phyloP scores from a whole-genome alignment of 2,888 invertebrate species.

The Drosophila tripunctata region DNA sequence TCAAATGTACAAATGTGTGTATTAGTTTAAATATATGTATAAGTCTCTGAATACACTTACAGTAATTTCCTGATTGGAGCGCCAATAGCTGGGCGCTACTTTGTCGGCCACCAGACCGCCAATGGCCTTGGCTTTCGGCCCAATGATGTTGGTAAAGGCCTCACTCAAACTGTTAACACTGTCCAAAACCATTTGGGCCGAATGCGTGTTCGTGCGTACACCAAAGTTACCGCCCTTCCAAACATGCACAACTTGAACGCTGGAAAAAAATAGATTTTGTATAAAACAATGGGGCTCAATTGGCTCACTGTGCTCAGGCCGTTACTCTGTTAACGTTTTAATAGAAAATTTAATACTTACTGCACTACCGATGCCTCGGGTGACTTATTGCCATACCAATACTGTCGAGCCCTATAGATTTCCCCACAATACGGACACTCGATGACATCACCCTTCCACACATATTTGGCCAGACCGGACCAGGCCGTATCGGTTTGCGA shows the following conservation, averaged over 20 bases:
- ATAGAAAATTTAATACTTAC: constrained; percentile 49
- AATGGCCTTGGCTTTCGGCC: constrained; percentile 89
- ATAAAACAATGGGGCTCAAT: background rate
- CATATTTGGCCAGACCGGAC: constrained; percentile 89
- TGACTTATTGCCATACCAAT: constrained; percentile 92
- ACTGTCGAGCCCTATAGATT: constrained; percentile 88
- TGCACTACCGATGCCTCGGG: constrained; percentile 88
- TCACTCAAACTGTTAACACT: constrained; percentile 87
- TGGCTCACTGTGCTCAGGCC: background rate
- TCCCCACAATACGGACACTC: constrained; percentile 88
- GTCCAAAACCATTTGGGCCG: constrained; percentile 88
- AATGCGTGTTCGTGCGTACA: constrained; percentile 85
- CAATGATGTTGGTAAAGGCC: constrained; percentile 87
- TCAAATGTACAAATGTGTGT: background rate
- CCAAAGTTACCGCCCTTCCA: constrained; percentile 87
- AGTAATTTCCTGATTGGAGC: constrained; percentile 90
- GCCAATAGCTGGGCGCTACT: constrained; percentile 91
- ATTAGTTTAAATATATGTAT: background rate
- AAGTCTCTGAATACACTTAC: constrained; percentile 83
- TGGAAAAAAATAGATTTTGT: constrained; percentile 36
- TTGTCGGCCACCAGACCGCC: constrained; percentile 90
- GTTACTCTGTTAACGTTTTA: too few species aligned
- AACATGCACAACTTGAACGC: constrained; percentile 88
- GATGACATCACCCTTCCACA: constrained; percentile 91
- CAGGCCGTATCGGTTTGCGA: constrained; percentile 85